phyloP scores from a whole-genome alignment of 1,140 invertebrate genomes.

The Eriocheir sinensis region DNA sequence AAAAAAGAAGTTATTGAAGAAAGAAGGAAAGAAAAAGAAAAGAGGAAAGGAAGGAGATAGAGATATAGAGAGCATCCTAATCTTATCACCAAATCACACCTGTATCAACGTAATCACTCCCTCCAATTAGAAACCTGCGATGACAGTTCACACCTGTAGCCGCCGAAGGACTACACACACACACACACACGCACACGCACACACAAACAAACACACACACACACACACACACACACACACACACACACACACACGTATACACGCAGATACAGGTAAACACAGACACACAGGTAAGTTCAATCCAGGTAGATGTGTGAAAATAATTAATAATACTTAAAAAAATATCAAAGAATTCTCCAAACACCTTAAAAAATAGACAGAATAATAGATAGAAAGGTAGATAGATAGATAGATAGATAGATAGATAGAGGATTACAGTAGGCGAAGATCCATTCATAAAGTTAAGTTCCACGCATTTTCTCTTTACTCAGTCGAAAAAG shows the following conservation, averaged over 20 bases:
- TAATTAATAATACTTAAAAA: background rate
- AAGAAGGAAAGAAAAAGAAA: background rate
- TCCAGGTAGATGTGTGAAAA: background rate
- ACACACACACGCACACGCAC: background rate
- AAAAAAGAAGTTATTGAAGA: background rate
- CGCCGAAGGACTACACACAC: too few species aligned
- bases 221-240: background rate
- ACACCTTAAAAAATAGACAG: background rate
- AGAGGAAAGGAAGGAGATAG: background rate
- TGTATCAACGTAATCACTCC: background rate
- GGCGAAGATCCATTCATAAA: too few species aligned
- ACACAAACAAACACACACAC: background rate
- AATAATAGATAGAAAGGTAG: background rate
- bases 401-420: background rate
- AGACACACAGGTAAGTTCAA: background rate
- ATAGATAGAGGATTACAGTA: background rate
- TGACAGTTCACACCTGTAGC: too few species aligned
- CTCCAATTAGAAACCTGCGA: background rate
- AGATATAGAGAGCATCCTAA: background rate
- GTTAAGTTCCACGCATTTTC: too few species aligned
- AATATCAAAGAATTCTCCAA: background rate
- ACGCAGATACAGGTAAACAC: background rate
- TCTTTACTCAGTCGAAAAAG: too few species aligned
- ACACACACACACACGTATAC: background rate
- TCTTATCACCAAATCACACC: background rate